Conservation (phyloP, 2,797 vertebrate genomes). For the Coregonus ussuriensis region DNA sequence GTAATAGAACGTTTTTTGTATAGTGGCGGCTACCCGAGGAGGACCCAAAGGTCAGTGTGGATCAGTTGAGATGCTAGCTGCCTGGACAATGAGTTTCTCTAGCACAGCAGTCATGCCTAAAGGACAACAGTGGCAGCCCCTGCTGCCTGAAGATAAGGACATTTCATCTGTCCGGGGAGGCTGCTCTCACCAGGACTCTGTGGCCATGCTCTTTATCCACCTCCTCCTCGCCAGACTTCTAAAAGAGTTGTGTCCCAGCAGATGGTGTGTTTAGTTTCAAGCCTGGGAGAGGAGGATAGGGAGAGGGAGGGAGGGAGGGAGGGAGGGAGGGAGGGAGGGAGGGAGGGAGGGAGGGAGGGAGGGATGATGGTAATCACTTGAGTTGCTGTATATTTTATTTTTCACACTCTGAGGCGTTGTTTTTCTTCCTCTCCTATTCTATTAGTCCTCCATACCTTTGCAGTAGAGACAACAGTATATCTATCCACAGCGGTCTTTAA, state of each 20-base stretch:
- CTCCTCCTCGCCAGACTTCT: background rate
- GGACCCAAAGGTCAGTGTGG: constrained; percentile 75
- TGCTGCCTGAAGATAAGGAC: constrained; percentile 76
- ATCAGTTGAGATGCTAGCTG: constrained; percentile 74
- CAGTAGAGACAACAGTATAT: background rate
- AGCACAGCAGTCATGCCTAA: constrained; percentile 55
- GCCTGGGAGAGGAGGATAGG: constrained; percentile 6
- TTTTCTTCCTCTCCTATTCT: background rate
- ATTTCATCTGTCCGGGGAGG: constrained; percentile 70
- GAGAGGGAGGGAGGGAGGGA: background rate
- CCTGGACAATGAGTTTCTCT: constrained; percentile 75
- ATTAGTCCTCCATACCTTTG: no score
- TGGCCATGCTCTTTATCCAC: constrained; percentile 43
- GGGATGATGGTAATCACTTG: background rate
- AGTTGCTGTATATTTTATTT: no score
- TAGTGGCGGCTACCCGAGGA: constrained; percentile 23
- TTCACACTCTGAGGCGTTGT: background rate
- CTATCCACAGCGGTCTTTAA: background rate
- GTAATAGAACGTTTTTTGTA: constrained; percentile 55
- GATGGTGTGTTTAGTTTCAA: background rate
- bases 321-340: background rate
- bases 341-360: background rate
- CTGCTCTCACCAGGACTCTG: constrained; percentile 64
- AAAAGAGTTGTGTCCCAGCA: constrained; percentile 11
- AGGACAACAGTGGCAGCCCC: constrained; percentile 72